Conservation (phyloP, 1,140 invertebrate species). For the Euwallacea fornicatus region DNA sequence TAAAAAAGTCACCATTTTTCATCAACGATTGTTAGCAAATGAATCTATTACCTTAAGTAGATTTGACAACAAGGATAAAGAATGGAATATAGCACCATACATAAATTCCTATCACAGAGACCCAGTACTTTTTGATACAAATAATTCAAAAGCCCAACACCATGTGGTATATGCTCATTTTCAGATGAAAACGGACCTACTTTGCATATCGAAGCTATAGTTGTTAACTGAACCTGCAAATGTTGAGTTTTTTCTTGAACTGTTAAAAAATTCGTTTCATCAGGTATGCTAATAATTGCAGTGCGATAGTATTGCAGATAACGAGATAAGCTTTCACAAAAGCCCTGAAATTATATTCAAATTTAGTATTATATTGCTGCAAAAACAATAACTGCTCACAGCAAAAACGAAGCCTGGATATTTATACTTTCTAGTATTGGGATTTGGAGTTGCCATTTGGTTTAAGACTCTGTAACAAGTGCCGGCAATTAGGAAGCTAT, state of each 20-base stretch:
- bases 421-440: conserved; percentile 41
- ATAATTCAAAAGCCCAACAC: conserved; percentile 50
- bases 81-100: conserved; percentile 48
- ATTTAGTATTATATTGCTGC: not conserved
- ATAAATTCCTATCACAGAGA: conserved; percentile 44
- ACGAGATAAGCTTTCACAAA: conserved; percentile 48
- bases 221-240: conserved; percentile 44
- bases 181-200: conserved; percentile 42
- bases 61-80: conserved; percentile 51
- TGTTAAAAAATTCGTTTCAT: conserved; percentile 43
- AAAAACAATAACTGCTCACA: conserved; percentile 38
- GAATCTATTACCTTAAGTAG: conserved; percentile 40
- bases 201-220: conserved; percentile 48
- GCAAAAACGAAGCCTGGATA: conserved; percentile 48
- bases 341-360: conserved; percentile 41
- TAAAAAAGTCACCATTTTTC: conserved; percentile 29
- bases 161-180: conserved; percentile 43
- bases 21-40: not conserved
- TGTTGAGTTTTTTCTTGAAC: conserved; percentile 44
- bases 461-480: conserved; percentile 48
- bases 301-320: conserved; percentile 49
- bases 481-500: conserved; percentile 45
- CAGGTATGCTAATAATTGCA: conserved; percentile 44
- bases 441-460: conserved; percentile 42
- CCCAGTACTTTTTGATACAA: conserved; percentile 48